Conservation (phyloP, 2,113 vertebrate genomes). For the Pedionomus torquatus region DNA sequence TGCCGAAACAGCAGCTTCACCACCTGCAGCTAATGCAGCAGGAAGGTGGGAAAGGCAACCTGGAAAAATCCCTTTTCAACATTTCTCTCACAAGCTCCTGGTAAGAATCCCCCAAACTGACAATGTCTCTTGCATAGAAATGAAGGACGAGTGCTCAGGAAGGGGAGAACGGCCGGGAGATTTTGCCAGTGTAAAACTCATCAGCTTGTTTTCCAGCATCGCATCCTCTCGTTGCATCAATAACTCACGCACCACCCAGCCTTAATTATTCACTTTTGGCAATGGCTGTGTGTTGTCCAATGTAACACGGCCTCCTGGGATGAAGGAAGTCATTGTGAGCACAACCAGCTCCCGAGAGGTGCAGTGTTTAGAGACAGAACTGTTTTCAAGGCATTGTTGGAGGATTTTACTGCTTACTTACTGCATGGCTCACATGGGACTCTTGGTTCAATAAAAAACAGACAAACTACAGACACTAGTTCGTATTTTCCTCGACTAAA, state of each 20-base stretch:
- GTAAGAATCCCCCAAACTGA: conserved; percentile 55
- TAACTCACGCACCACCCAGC: not conserved
- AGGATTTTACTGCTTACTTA: conserved; percentile 42
- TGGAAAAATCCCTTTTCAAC: conserved; percentile 71
- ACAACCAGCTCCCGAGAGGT: not conserved
- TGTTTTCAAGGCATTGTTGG: conserved; percentile 33
- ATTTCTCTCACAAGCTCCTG: conserved; percentile 64
- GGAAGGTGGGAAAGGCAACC: conserved; percentile 57
- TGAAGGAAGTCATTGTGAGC: not conserved
- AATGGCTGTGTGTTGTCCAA: not conserved
- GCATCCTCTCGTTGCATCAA: not conserved
- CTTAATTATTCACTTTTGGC: conserved; percentile 7
- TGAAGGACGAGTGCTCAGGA: conserved; percentile 19
- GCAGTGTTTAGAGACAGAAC: conserved; percentile 1
- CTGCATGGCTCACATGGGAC: conserved; percentile 10
- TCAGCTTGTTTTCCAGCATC: not conserved
- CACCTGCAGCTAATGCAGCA: conserved; percentile 68
- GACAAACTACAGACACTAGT: conserved; percentile 8
- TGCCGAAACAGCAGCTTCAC: conserved; percentile 69
- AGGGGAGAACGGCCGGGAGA: conserved; percentile 5
- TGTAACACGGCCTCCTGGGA: not conserved
- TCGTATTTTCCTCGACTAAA: not conserved
- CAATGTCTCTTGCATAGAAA: conserved; percentile 53
- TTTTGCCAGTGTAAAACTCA: not conserved
- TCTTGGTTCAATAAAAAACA: conserved; percentile 33